Base-by-base conservation (phyloP, 2,888 invertebrate species). In the Agrenia bidenticulata region DNA sequence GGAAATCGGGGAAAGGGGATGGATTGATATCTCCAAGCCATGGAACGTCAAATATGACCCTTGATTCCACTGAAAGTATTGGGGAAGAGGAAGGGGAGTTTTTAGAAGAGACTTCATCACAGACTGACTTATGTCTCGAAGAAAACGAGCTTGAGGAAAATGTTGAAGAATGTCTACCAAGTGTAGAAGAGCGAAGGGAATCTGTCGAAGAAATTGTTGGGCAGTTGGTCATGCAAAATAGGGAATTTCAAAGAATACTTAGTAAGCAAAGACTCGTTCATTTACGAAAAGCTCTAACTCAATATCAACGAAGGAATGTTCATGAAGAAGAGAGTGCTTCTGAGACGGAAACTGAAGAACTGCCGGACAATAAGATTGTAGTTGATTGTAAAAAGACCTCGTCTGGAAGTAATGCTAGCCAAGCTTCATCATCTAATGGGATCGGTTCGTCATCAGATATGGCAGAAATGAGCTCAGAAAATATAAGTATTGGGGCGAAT, bases 171-270 rank as follows among this genome's bases (percentile, higher is more conserved):
- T 41, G 41, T 50, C 37, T 23, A 7, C 42, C 51, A 19, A 63
- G 51, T 39, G 61, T 59, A 15, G 76, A 76, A 60, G 75, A 76
- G 49, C 53, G 76, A 19, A 23, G 76, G 37, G 76, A 76, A 57
- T 73, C 74, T 55, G 67, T 76, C 24, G 88, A 89, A 80, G 84
- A 90, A 80, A 88, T 93, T 55, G 90, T 93, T 57, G 87, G 90
- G 0, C 91, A 91, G 78, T 82, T 92, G 15, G 81, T 93, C 4
- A 87, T 91, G 85, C 64, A 66, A 19, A 91, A 89, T 77, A 85
- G 88, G 75, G 91, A 91, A 70, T 90, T 92, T 73, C 89, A 91
- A 73, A 87, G 89, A 72, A 83, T 90, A 50, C 81, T 90, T 26
- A 89, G 88, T 74, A 89, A 89, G 76, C 89, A 89, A 76, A 86